A percentile compares a stretch with the other conserved stretches of the same genome.
Conservation (phyloP, 1,140 invertebrate genomes). For the Ruditapes philippinarum region DNA sequence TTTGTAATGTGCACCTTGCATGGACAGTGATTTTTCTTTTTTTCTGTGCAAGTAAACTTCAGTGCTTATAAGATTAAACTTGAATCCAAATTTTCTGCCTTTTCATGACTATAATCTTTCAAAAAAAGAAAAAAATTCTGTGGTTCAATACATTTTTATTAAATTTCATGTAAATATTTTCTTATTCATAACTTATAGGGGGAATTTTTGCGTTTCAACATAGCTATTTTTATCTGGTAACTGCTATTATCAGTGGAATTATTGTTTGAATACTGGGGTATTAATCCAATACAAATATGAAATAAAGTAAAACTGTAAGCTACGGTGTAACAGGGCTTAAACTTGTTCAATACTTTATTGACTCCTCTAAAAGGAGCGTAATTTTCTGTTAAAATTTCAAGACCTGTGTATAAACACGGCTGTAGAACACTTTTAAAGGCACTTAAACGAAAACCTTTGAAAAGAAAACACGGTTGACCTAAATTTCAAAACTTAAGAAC, state of each 20-base stretch:
- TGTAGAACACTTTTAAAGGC: background rate
- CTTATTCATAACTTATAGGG: too few species aligned
- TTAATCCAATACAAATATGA: constrained; percentile 41
- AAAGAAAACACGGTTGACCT: background rate
- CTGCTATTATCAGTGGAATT: background rate
- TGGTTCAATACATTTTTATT: too few species aligned
- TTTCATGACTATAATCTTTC: too few species aligned
- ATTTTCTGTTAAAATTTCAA: constrained; percentile 25
- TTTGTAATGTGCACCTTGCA: too few species aligned
- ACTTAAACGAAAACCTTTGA: background rate
- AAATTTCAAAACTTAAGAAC: too few species aligned
- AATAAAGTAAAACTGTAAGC: background rate
- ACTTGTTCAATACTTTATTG: constrained; percentile 8
- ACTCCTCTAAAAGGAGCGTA: constrained; percentile 19
- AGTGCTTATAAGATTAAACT: too few species aligned
- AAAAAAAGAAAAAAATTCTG: too few species aligned
- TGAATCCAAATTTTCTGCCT: too few species aligned
- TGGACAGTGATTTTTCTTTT: too few species aligned
- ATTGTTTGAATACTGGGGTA: background rate
- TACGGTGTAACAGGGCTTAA: constrained; percentile 3
- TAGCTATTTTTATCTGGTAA: background rate
- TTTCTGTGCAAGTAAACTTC: too few species aligned
- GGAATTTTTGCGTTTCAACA: too few species aligned
- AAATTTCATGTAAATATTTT: too few species aligned
- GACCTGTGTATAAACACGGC: constrained; percentile 2